phyloP scores from a whole-genome alignment of 2,113 vertebrate genomes.

The Parotia lawesii region DNA sequence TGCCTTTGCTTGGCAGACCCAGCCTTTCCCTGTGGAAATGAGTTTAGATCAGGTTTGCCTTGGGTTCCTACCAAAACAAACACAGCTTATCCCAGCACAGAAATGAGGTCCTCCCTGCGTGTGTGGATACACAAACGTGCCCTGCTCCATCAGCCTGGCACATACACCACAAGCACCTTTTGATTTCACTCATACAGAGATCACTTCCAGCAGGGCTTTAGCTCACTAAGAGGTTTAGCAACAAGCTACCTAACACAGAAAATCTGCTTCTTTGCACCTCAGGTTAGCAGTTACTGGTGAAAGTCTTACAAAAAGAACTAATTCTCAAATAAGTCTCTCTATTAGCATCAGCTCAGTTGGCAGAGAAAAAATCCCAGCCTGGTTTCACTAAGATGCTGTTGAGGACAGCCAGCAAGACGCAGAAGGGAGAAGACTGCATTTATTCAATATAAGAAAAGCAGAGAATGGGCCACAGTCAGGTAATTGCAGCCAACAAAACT shows the following conservation, averaged over 20 bases:
- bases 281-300: neutral
- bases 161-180: accelerated
- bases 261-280: neutral
- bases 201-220: neutral
- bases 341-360: neutral
- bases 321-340: neutral
- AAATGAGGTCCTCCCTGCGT: accelerated
- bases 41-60: neutral
- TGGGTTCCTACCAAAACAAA: neutral
- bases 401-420: neutral
- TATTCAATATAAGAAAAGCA: neutral
- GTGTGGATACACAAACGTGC: accelerated
- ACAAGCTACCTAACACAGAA: neutral
- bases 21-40: neutral
- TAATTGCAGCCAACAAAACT: neutral
- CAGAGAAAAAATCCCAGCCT: neutral
- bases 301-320: neutral
- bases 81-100: neutral
- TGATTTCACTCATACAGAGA: neutral
- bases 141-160: neutral
- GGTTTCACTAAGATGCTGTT: neutral
- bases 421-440: neutral
- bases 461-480: neutral
- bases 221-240: neutral
- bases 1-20: neutral